phyloP scores from a whole-genome alignment of 2,888 invertebrate genomes.

The Phasia obesa region DNA sequence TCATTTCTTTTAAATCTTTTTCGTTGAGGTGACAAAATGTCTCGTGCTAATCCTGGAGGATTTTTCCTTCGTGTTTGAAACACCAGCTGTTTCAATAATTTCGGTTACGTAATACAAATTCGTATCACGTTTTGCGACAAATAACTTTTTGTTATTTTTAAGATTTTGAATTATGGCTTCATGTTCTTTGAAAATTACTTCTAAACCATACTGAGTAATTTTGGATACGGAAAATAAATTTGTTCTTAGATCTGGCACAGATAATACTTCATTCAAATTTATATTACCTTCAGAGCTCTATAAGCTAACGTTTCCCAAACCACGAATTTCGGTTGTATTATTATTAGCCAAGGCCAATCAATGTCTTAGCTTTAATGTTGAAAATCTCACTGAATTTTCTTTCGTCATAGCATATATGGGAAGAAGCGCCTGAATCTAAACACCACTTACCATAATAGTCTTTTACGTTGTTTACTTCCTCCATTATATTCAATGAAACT shows the following conservation, averaged over 20 bases:
- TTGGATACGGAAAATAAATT: conserved; percentile 58
- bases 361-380: no score
- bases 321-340: conserved; percentile 27
- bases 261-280: conserved; percentile 40
- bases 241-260: conserved; percentile 47
- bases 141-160: conserved; percentile 4
- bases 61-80: not conserved
- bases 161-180: conserved; percentile 25
- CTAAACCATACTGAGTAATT: conserved; percentile 45
- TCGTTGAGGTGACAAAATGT: conserved; percentile 54
- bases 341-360: no score
- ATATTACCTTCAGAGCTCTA: not conserved
- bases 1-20: conserved; percentile 55
- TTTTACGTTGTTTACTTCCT: conserved; percentile 5
- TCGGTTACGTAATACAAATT: not conserved
- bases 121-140: conserved; percentile 26
- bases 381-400: not conserved
- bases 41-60: conserved; percentile 48
- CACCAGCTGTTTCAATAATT: not conserved
- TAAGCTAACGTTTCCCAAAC: conserved; percentile 25
- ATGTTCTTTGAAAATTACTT: conserved; percentile 42
- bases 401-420: conserved; percentile 24
- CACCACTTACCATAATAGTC: conserved; percentile 3
- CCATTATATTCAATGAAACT: not conserved
- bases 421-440: conserved; percentile 43